Base-by-base conservation (phyloP, 2,888 invertebrate species). In the Eupithecia inturbata region DNA sequence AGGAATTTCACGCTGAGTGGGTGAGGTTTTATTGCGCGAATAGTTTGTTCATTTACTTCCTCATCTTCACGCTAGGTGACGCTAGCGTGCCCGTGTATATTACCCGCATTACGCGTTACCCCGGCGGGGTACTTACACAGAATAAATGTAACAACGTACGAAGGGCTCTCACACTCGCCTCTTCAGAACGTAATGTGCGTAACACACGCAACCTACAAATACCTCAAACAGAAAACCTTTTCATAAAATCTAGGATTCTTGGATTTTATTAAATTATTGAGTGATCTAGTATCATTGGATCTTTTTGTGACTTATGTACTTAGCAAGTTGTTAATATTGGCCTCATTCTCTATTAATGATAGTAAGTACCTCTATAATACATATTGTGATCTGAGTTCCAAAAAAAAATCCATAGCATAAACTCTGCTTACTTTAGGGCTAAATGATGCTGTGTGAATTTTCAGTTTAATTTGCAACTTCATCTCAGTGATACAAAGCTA, bases 41-140 rank as follows among this genome's bases (percentile, higher is more conserved):
- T 72, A 72, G 70, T 75, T 75, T 45, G 39, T 19, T 19, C 72
- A 63, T 75, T 72, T 70, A 72, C 63, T 73, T 72, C 70, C 68
- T 66, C 71, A 66, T 73, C 62, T 73, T 73, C 67, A 76, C 73
- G 75, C 63, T 64, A 64, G 63, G 63, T 64, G 63, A 33, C 36
- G 63, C 71, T 76, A 49, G 68, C 64, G 62, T 71, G 73, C 36
- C 28, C 66, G 39, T 57, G 67, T 72, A 68, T 72, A 75, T 68
- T 60, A 72, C 63, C 67, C 57, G 33, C 22, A 26, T 70, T 60
- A 64, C 31, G 63, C 36, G 33, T 22, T 64, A 64, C 66, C 75
- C 68, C 75, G 31, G 12, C 66, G 68, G 75, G 60, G 66, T 60
- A 70, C 67, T 85, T 66, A 41, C 66, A 62, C 62, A 39, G 66